These are phyloP conservation scores for Epicauta chinensis DNA, from an alignment of 1,140 invertebrate genomes.

Conservation along the genomic window DNA sequence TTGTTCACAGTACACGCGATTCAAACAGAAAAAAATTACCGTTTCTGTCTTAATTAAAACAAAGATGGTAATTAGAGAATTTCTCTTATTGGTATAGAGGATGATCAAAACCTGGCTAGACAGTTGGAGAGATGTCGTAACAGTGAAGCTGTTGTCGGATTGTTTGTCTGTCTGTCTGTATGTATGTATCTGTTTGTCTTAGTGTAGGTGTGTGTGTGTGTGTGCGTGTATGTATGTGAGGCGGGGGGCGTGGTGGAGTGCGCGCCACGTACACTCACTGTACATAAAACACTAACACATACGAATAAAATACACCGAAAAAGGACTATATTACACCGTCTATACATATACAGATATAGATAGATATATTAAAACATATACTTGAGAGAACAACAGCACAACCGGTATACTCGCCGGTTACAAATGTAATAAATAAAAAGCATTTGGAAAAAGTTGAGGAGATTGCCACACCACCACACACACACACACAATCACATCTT, in stretches of 20 bases:
- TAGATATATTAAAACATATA: too few relatives aligned
- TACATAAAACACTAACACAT: too few relatives aligned
- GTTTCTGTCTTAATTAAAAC: too few relatives aligned
- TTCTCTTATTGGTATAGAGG: too few relatives aligned
- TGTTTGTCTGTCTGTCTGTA: constrained; percentile 39
- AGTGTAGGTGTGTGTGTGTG: constrained; percentile 38
- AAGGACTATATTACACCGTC: neutral
- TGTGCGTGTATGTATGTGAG: constrained; percentile 20
- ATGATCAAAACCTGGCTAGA: neutral
- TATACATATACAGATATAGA: constrained; percentile 40
- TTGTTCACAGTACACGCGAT: too few relatives aligned
- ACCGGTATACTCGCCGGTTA: constrained; percentile 53
- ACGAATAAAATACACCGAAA: too few relatives aligned
- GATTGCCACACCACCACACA: neutral
- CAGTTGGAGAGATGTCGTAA: constrained; percentile 26
- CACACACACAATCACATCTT: neutral
- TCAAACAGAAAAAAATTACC: too few relatives aligned
- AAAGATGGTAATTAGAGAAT: too few relatives aligned
- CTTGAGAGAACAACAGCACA: constrained; percentile 36
- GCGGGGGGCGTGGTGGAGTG: constrained; percentile 40
- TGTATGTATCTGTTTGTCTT: too few relatives aligned
- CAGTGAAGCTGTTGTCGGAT: constrained; percentile 32
- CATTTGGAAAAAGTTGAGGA: constrained; percentile 49
- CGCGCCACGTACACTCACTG: constrained; percentile 44
- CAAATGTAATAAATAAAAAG: constrained; percentile 63